Conservation (phyloP, 2,113 vertebrate genomes). For the Lophius piscatorius region DNA sequence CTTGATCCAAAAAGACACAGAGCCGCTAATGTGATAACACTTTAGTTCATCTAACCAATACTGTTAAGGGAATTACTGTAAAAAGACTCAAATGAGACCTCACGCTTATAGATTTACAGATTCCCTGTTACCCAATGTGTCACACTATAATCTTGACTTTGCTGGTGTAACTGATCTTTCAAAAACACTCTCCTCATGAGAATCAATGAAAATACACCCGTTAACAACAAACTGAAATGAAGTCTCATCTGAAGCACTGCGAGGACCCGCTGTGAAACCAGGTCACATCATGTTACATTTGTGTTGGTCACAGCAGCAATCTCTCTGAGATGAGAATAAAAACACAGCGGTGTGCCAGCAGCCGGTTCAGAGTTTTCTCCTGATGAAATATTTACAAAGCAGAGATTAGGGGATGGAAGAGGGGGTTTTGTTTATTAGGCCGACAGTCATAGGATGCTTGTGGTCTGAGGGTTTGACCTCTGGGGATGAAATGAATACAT, state of each 20-base stretch:
- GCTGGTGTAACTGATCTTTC: conserved; percentile 69
- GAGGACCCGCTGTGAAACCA: conserved; percentile 5
- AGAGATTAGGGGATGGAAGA: conserved; percentile 4
- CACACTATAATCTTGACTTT: conserved; percentile 39
- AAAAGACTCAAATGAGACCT: conserved; percentile 12
- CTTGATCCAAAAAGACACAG: conserved; percentile 1
- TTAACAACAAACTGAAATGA: neutral
- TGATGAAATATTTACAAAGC: conserved; percentile 52
- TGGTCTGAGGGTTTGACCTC: conserved; percentile 9
- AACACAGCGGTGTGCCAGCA: conserved; percentile 23
- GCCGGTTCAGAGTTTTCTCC: conserved; percentile 21
- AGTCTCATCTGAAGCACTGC: conserved; percentile 25
- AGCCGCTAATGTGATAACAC: conserved; percentile 19
- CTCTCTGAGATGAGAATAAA: conserved; percentile 29
- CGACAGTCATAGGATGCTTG: conserved; percentile 16
- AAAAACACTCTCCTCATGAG: conserved; percentile 19
- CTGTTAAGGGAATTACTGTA: conserved; percentile 22
- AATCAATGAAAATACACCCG: conserved; percentile 9
- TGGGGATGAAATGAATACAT: conserved; percentile 12
- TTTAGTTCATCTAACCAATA: conserved; percentile 34
- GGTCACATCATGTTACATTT: conserved; percentile 5
- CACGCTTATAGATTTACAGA: neutral
- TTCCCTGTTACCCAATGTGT: conserved; percentile 25
- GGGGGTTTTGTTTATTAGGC: conserved; percentile 5
- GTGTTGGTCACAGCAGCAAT: conserved; percentile 3